These are phyloP conservation scores for Acipenser oxyrinchus DNA, from an alignment of 2,797 vertebrate species.

Conservation along the genomic window DNA sequence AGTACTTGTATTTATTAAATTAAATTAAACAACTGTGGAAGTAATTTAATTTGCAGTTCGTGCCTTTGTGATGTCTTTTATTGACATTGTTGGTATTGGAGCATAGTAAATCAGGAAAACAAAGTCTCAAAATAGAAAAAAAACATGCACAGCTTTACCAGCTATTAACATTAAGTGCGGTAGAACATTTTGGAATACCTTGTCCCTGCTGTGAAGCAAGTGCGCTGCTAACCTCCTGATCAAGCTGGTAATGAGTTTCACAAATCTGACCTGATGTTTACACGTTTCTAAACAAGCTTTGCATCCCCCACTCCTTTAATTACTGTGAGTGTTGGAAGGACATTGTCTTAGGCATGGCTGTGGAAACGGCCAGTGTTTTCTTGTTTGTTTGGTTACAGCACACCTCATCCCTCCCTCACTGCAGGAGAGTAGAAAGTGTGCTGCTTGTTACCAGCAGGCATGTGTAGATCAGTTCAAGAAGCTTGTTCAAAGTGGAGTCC, in stretches of 20 bases:
- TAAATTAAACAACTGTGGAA: too few species aligned
- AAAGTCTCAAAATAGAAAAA: too few species aligned
- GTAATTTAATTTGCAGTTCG: too few species aligned
- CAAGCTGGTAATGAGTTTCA: constrained; percentile 38
- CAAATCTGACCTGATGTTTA: constrained; percentile 66
- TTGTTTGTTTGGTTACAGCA: constrained; percentile 45
- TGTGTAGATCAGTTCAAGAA: neutral
- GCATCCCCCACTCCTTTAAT: constrained; percentile 50
- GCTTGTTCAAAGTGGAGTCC: neutral
- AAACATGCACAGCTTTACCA: too few species aligned
- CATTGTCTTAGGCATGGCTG: constrained; percentile 26
- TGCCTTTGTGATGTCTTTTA: too few species aligned
- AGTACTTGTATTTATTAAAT: too few species aligned
- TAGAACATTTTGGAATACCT: constrained; percentile 51
- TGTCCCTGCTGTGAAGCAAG: constrained; percentile 60
- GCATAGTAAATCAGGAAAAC: too few species aligned
- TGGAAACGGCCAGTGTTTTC: constrained; percentile 44
- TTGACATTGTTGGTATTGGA: too few species aligned
- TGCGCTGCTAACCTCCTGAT: constrained; percentile 56
- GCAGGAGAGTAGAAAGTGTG: neutral
- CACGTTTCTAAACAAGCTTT: constrained; percentile 60
- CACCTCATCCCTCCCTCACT: neutral
- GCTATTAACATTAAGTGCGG: too few species aligned
- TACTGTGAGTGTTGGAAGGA: constrained; percentile 52
- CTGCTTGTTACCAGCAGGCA: neutral